Conservation (phyloP, 2,888 invertebrate species). For the Drosophila kanekoi region DNA sequence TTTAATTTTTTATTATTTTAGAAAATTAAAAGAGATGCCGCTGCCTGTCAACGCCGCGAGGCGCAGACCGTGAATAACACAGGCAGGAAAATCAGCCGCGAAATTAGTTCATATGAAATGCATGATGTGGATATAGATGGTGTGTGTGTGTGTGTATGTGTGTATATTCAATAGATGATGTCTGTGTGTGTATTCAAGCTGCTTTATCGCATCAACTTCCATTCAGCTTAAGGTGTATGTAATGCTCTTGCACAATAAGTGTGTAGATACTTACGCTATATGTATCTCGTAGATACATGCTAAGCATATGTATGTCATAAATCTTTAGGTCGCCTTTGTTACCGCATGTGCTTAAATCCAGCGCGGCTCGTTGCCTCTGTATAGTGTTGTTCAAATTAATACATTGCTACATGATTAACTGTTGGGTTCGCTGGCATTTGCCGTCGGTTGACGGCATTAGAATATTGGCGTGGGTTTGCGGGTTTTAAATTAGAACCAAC, state of each 20-base stretch:
- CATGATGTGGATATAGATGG: conserved; percentile 5
- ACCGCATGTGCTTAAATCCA: conserved; percentile 1
- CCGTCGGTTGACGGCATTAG: conserved; percentile 10
- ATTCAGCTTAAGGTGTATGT: conserved; percentile 2
- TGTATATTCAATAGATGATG: not conserved
- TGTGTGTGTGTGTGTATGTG: not conserved
- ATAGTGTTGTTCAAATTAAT: conserved; percentile 33
- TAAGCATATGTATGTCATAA: conserved; percentile 20
- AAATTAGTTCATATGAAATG: conserved; percentile 49
- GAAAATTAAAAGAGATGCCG: conserved; percentile 53
- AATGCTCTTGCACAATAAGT: not conserved
- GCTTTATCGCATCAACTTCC: conserved; percentile 28
- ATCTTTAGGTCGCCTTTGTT: conserved; percentile 16
- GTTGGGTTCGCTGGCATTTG: conserved; percentile 14
- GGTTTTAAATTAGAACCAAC: conserved; percentile 9
- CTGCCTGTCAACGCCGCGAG: conserved; percentile 40
- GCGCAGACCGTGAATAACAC: not conserved
- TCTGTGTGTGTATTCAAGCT: not conserved
- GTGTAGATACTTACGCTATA: conserved; percentile 5
- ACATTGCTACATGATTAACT: conserved; percentile 39
- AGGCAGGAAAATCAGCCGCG: conserved; percentile 25
- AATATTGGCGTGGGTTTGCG: conserved; percentile 10
- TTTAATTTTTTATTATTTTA: conserved; percentile 65
- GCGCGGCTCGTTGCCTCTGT: not conserved
- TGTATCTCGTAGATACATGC: conserved; percentile 5